These are phyloP conservation scores for Venustaconcha ellipsiformis DNA, from an alignment of 1,140 invertebrate genomes.

Conservation along the genomic window DNA sequence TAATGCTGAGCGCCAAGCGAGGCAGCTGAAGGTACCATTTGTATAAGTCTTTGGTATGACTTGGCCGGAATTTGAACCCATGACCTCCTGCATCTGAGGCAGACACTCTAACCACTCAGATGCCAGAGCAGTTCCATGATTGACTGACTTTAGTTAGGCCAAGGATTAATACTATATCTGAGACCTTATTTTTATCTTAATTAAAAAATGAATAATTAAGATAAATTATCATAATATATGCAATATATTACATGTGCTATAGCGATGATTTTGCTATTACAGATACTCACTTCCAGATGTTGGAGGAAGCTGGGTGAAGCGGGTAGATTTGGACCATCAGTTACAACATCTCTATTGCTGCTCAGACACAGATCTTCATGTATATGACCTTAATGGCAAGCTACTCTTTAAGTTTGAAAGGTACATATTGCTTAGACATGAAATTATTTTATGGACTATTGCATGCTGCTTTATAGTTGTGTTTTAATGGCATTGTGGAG, in stretches of 20 bases:
- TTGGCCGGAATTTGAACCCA: no score
- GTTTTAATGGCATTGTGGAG: no score
- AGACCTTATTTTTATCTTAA: slow-evolving; percentile 1
- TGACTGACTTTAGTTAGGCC: no score
- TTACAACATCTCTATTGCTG: slow-evolving; percentile 67
- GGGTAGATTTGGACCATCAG: slow-evolving; percentile 62
- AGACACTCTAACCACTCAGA: no score
- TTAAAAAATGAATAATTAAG: not conserved
- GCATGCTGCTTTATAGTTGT: no score
- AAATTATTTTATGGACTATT: no score
- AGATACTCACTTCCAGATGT: slow-evolving; percentile 63
- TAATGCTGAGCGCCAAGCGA: no score
- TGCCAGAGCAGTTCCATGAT: no score
- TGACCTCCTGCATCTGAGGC: no score
- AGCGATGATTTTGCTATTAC: slow-evolving; percentile 2
- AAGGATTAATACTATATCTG: no score
- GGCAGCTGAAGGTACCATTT: no score
- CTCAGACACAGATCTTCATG: slow-evolving; percentile 65
- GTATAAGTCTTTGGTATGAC: no score
- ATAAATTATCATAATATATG: not conserved
- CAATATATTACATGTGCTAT: not conserved
- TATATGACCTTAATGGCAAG: slow-evolving; percentile 63
- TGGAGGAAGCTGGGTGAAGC: slow-evolving; percentile 68
- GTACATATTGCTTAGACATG: slow-evolving; percentile 30
- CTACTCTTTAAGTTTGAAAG: slow-evolving; percentile 58